Conservation (phyloP, 2,888 invertebrate species). For the Philereme transversata region DNA sequence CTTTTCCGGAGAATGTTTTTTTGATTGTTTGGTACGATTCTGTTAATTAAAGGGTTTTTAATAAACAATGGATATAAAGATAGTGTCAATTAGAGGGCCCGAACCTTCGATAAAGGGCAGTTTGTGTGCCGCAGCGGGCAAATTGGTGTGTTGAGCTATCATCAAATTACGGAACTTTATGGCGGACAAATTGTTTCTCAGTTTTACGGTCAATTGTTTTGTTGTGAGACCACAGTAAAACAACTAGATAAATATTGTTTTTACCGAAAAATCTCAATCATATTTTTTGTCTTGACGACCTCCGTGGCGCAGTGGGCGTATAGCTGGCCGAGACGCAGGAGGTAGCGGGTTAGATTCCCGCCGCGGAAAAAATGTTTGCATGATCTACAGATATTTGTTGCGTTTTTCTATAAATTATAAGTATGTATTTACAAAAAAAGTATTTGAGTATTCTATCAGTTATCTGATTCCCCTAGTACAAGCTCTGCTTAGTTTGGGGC, state of each 20-base stretch:
- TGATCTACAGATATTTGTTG: too few relatives aligned
- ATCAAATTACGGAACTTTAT: constrained; percentile 60
- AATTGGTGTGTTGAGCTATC: constrained; percentile 60
- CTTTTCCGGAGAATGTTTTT: constrained; percentile 46
- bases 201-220: constrained; percentile 37
- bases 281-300: too few relatives aligned
- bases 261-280: too few relatives aligned
- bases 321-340: too few relatives aligned
- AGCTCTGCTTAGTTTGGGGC: too few relatives aligned
- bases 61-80: constrained; percentile 62
- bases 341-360: too few relatives aligned
- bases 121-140: constrained; percentile 55
- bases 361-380: too few relatives aligned
- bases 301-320: too few relatives aligned
- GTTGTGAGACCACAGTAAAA: constrained; percentile 13
- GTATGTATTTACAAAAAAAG: too few relatives aligned
- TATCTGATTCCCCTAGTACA: too few relatives aligned
- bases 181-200: constrained; percentile 55
- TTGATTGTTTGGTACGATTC: constrained; percentile 62
- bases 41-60: constrained; percentile 65
- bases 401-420: too few relatives aligned
- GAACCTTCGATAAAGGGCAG: constrained; percentile 44
- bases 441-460: too few relatives aligned
- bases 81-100: constrained; percentile 69
- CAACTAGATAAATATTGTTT: neutral